Evolutionary conservation across 2,888 invertebrate species (phyloP), one percentile per base, ranked within the genome.

Genomic region (Cremastinae sp.): DNA sequence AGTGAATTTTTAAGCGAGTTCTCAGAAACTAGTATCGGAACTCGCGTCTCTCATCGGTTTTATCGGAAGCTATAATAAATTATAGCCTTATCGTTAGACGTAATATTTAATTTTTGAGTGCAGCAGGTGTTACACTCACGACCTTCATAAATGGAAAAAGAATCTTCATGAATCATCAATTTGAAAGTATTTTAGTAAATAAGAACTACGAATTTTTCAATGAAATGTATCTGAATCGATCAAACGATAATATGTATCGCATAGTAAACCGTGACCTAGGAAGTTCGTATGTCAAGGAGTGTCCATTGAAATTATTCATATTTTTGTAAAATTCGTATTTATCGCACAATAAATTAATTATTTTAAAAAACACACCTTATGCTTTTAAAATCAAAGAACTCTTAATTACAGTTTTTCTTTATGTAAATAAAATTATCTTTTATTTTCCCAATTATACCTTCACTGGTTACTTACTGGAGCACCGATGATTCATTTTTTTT

Each of bases 261-360:
- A 28, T 28, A 3, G 5, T 28, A 3, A 3, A 3, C 2, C 28
- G 2, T 28, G 28, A 28, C 28, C 28, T 5, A 28, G 28, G 28
- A 28, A 28, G 2, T 28, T 28, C 28, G 28, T 28, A 28, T 5
- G 28, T 3, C 28, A 10, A 51, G 47, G 51, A 18, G 14, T 14
- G 28, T 66, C 39, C 51, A 58, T 22, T 39, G 37, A 70, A 66
- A 75, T 66, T 62, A 53, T 69, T 47, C 10, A 47, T 65, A 47
- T 72, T 71, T 62, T 58, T 37, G 65, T 59, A 56, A 35, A 64
- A 69, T 62, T 65, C 5, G 49, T 45, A 61, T 75, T 70, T 61
- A 72, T 72, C 68, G 70, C 73, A 77, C 78, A 75, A 77, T 75
- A 75, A 78, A 66, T 66, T 18, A 43, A 75, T 64, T 78, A 77